These are phyloP conservation scores for Drosophila algonquin DNA, from an alignment of 2,888 invertebrate genomes.

Conservation along the genomic window DNA sequence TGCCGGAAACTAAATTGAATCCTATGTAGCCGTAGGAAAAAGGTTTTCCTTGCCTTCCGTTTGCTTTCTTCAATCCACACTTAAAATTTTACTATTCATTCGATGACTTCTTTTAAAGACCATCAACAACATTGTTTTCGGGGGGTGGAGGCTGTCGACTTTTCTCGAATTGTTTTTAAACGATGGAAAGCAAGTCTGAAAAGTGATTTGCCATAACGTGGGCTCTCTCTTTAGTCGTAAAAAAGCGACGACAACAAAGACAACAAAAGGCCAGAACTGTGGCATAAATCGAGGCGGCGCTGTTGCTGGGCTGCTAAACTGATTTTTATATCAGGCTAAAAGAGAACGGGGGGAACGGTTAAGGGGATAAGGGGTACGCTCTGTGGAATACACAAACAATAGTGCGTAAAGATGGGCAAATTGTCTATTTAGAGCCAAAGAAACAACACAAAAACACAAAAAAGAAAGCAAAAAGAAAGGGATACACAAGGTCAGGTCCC, in stretches of 20 bases:
- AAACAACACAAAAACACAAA: background rate
- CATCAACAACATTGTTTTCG: conserved; percentile 35
- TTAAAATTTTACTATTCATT: conserved; percentile 31
- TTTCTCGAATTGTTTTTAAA: conserved; percentile 38
- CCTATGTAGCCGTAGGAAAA: conserved; percentile 12
- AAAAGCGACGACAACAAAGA: conserved; percentile 39
- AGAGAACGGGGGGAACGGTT: background rate
- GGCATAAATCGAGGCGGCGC: conserved; percentile 64
- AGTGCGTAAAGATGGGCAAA: conserved; percentile 73
- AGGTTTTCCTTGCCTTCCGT: background rate
- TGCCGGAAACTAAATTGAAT: conserved; percentile 41
- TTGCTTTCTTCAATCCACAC: no score
- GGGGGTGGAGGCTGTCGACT: background rate
- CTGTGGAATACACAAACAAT: conserved; percentile 53
- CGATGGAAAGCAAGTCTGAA: conserved; percentile 56
- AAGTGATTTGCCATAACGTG: conserved; percentile 72
- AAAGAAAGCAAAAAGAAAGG: conserved; percentile 34
- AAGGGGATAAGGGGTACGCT: background rate
- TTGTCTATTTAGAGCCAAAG: conserved; percentile 62
- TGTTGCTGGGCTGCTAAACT: conserved; percentile 63
- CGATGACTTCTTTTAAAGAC: conserved; percentile 24
- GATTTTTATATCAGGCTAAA: conserved; percentile 62
- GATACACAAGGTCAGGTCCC: conserved; percentile 66
- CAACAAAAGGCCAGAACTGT: conserved; percentile 25
- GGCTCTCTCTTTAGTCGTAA: conserved; percentile 70